Conservation (phyloP, 2,797 vertebrate genomes). For the Crypturellus tataupa region DNA sequence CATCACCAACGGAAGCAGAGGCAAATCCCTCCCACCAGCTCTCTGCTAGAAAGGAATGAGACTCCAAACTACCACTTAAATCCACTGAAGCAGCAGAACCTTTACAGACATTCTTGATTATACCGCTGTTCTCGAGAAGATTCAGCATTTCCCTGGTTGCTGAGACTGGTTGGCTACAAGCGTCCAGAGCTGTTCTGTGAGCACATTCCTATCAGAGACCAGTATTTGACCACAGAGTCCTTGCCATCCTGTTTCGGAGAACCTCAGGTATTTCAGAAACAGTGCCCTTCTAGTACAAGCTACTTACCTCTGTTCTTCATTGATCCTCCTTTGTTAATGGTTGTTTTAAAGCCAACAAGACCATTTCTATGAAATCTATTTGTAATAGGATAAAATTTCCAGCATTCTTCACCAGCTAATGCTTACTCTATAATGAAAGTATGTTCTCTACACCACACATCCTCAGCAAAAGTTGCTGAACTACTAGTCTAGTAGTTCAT, state of each 20-base stretch:
- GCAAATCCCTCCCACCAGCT: neutral
- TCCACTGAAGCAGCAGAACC: neutral
- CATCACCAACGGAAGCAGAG: neutral
- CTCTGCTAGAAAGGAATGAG: neutral
- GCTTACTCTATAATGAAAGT: constrained; percentile 43
- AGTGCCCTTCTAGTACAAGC: neutral
- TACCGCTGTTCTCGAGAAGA: no score
- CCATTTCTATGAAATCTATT: no score
- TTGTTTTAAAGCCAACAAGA: neutral
- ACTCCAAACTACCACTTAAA: neutral
- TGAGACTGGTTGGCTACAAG: neutral
- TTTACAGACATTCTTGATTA: neutral
- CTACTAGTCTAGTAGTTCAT: neutral
- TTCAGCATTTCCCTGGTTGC: neutral
- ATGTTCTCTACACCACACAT: constrained; percentile 39
- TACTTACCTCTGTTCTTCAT: neutral
- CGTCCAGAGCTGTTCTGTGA: neutral
- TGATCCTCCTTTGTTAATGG: neutral
- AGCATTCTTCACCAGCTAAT: neutral
- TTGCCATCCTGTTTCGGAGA: neutral
- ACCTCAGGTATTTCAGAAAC: neutral
- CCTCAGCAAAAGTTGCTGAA: constrained; percentile 32
- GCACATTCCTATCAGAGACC: accelerated
- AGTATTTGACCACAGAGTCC: neutral
- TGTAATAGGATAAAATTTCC: neutral